These are phyloP conservation scores for Sakesphorus luctuosus DNA, from an alignment of 2,113 vertebrate species.

Conservation along the genomic window DNA sequence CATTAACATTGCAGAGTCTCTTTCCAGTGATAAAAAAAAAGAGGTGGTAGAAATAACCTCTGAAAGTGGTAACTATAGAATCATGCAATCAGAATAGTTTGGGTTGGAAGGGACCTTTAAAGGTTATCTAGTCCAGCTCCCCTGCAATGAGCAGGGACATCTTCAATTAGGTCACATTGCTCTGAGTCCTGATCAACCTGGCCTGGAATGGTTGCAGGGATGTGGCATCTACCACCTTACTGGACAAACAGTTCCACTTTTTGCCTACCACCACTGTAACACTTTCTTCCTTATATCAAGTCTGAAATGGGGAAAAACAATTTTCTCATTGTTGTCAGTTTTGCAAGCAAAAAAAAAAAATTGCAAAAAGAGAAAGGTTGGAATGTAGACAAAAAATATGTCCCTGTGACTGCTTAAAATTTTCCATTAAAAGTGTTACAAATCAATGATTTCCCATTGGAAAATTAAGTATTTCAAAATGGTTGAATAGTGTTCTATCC, in stretches of 20 bases:
- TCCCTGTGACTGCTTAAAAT: background rate
- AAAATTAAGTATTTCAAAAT: background rate
- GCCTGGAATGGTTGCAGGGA: background rate
- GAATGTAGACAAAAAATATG: background rate
- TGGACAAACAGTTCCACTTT: background rate
- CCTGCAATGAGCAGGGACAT: background rate
- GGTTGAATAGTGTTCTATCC: background rate
- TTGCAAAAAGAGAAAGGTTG: background rate
- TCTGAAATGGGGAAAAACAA: background rate
- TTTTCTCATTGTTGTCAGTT: background rate
- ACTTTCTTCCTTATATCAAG: background rate
- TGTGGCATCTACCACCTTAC: background rate
- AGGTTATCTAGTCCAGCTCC: background rate
- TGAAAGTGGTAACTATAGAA: background rate
- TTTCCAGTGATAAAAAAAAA: background rate
- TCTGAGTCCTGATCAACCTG: background rate
- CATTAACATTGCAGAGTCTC: background rate
- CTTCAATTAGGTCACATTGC: background rate
- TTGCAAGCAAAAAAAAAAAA: background rate
- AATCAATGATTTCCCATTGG: background rate
- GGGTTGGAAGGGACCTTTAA: background rate
- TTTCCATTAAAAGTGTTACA: background rate
- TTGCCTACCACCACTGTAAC: background rate
- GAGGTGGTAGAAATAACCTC: background rate
- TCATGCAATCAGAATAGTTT: background rate